phyloP scores from a whole-genome alignment of 1,140 invertebrate genomes.

The Meloidogyne exigua region DNA sequence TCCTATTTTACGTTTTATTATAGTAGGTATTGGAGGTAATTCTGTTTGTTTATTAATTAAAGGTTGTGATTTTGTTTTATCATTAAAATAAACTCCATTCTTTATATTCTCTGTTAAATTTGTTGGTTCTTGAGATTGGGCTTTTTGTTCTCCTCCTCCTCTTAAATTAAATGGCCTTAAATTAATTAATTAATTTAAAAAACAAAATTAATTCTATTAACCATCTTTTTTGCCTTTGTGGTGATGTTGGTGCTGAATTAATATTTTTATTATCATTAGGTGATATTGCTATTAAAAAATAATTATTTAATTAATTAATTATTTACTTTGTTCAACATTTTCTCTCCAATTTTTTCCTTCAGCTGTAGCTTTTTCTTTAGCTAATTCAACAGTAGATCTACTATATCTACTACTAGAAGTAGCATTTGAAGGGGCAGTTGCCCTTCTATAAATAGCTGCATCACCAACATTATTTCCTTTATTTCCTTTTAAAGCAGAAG shows the following conservation, averaged over 20 bases:
- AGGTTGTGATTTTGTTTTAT: not conserved
- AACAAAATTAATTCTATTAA: not conserved
- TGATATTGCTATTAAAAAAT: not conserved
- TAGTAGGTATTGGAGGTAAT: not conserved
- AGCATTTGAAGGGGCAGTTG: not conserved
- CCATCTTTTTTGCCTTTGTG: not conserved
- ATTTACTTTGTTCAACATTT: not conserved
- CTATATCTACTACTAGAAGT: no score
- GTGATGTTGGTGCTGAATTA: slow-evolving; percentile 6
- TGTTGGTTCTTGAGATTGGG: not conserved
- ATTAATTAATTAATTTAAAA: not conserved
- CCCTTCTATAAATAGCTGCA: not conserved
- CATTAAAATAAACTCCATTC: not conserved
- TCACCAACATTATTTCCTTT: not conserved
- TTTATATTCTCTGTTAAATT: not conserved
- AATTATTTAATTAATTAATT: not conserved
- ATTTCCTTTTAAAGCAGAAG: not conserved
- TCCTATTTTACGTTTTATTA: not conserved
- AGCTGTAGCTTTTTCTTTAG: slow-evolving; percentile 11
- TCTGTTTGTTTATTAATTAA: not conserved
- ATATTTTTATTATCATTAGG: not conserved
- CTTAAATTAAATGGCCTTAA: not conserved
- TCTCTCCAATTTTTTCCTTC: slow-evolving; percentile 22
- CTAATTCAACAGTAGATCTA: slow-evolving; percentile 24
- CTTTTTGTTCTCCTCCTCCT: not conserved